phyloP scores from a whole-genome alignment of 2,797 vertebrate species.

The Pogoniulus pusillus region DNA sequence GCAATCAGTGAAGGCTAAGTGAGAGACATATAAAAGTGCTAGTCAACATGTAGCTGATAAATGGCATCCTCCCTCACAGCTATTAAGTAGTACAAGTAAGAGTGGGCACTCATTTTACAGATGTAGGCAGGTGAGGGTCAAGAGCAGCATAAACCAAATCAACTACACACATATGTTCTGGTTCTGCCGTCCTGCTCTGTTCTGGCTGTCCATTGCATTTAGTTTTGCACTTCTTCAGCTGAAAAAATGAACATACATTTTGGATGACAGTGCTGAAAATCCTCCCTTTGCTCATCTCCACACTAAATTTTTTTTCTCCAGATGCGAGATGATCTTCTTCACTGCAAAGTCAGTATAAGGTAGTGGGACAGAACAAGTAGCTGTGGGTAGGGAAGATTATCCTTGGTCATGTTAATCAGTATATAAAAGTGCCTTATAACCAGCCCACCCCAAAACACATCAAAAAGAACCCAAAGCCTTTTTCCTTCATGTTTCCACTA shows the following conservation, averaged over 20 bases:
- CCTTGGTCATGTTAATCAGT: neutral
- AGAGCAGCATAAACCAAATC: neutral
- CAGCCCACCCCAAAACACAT: neutral
- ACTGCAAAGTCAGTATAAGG: neutral
- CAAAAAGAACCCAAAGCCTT: neutral
- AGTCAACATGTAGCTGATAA: neutral
- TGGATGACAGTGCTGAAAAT: neutral
- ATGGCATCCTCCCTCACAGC: neutral
- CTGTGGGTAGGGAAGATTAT: neutral
- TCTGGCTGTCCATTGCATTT: neutral
- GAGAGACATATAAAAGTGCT: neutral
- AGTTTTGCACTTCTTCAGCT: neutral
- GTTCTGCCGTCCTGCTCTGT: rapidly evolving
- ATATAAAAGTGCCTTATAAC: neutral
- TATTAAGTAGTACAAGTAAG: neutral
- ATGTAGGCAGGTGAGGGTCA: neutral
- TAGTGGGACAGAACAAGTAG: neutral
- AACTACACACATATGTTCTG: neutral
- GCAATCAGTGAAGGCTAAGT: neutral
- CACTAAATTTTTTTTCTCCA: rapidly evolving
- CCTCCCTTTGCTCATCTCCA: neutral
- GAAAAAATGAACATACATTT: neutral
- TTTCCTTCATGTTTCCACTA: neutral
- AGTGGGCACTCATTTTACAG: neutral
- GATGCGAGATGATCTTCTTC: neutral